Percentiles rank a stretch among this genome's conserved stretches.
Conservation (phyloP, 2,797 vertebrate species). For the Dromococcyx pavoninus region DNA sequence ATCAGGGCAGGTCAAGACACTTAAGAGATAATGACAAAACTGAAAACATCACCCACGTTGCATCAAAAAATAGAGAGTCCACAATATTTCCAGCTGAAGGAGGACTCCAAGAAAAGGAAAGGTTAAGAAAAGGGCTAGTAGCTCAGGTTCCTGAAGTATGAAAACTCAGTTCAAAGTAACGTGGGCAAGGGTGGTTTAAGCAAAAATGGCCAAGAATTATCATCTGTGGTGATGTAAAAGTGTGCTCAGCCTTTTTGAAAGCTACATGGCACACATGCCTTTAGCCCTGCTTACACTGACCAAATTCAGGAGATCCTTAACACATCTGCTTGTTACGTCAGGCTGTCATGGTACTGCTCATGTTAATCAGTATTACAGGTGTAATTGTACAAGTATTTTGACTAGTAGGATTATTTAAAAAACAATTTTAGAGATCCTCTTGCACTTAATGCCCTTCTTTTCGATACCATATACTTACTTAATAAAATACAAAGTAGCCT, state of each 20-base stretch:
- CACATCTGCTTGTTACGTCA: not conserved
- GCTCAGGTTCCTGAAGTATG: not conserved
- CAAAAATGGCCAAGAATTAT: not conserved
- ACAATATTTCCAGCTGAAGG: not conserved
- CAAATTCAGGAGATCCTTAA: not conserved
- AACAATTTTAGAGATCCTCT: not conserved
- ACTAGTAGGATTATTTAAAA: not conserved
- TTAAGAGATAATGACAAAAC: not conserved
- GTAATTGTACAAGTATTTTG: not conserved
- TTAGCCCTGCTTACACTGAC: not conserved
- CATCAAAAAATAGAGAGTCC: not conserved
- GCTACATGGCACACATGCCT: not conserved
- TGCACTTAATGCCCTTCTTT: not conserved
- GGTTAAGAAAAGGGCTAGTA: not conserved
- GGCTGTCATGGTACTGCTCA: not conserved
- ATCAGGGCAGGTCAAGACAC: not conserved
- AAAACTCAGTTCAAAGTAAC: not conserved
- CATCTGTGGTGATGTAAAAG: not conserved
- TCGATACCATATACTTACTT: not conserved
- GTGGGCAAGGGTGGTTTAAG: not conserved
- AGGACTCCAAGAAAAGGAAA: not conserved
- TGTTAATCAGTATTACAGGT: not conserved
- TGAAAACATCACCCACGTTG: rapidly evolving
- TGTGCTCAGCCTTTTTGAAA: rapidly evolving
- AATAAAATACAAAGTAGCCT: not conserved